These are phyloP conservation scores for Spilarctia lutea DNA, from an alignment of 2,888 invertebrate genomes.

Conservation along the genomic window DNA sequence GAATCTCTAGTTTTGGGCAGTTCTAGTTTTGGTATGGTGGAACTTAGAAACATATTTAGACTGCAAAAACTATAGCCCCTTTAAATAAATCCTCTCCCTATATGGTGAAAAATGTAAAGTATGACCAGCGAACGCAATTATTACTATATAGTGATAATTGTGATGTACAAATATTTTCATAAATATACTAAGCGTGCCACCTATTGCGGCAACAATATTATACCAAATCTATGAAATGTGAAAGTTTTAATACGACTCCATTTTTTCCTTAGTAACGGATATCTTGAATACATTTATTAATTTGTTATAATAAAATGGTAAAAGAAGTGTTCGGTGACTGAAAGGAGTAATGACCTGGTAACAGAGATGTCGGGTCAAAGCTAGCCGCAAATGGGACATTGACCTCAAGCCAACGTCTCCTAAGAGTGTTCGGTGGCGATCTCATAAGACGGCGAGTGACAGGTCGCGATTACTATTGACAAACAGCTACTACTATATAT, in stretches of 20 bases:
- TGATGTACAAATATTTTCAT: background rate
- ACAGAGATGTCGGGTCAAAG: background rate
- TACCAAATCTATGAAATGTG: background rate
- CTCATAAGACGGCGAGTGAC: slow-evolving; percentile 2
- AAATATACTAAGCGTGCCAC: background rate
- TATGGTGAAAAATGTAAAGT: too few species aligned
- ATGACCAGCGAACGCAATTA: too few species aligned
- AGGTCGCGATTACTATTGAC: slow-evolving; percentile 10
- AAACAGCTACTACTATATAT: background rate
- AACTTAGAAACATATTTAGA: too few species aligned
- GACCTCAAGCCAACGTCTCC: slow-evolving; percentile 20
- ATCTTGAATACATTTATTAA: background rate
- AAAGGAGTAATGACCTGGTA: background rate
- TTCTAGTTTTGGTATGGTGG: too few species aligned
- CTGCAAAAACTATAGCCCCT: too few species aligned
- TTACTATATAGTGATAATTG: too few species aligned
- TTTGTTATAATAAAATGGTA: background rate
- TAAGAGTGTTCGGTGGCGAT: background rate
- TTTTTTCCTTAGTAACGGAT: background rate
- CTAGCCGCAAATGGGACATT: slow-evolving; percentile 15
- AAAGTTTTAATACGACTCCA: background rate
- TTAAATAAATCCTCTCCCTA: too few species aligned
- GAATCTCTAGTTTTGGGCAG: too few species aligned
- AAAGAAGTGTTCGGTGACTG: background rate
- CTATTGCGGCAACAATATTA: background rate